These are phyloP conservation scores for Sebastes vulpes DNA, from an alignment of 2,797 vertebrate species.

Conservation along the genomic window DNA sequence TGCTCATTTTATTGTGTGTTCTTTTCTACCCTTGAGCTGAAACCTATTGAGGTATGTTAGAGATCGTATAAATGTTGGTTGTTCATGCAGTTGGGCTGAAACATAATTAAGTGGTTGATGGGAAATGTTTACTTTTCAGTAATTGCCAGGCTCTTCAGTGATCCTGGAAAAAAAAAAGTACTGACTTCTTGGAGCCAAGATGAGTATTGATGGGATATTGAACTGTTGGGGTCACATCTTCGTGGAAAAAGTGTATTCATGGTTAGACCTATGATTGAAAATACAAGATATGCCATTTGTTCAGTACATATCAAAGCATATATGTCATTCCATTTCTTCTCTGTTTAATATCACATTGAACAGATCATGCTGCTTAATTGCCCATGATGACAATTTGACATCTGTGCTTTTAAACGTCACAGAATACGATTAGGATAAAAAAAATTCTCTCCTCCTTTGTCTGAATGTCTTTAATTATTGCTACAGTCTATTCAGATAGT, in stretches of 20 bases:
- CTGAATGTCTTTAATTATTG: neutral
- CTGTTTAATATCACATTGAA: neutral
- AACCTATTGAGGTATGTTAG: neutral
- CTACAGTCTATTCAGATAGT: neutral
- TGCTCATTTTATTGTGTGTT: conserved; percentile 15
- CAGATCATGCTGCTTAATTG: neutral
- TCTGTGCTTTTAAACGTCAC: conserved; percentile 22
- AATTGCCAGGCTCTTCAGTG: neutral
- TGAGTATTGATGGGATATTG: neutral
- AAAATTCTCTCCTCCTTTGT: neutral
- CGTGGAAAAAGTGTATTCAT: neutral
- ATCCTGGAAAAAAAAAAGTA: neutral
- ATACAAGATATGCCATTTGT: neutral
- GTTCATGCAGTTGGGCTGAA: neutral
- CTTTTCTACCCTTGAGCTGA: neutral
- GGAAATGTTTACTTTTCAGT: neutral
- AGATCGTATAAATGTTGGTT: neutral
- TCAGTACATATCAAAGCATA: neutral
- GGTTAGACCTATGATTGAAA: neutral
- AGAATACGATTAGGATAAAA: neutral
- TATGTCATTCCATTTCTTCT: neutral
- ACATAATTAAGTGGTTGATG: neutral
- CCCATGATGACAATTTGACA: neutral
- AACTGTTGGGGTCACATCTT: neutral
- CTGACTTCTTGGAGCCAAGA: neutral